Evolutionary conservation across 2,797 vertebrate species (phyloP).

Genomic region (Aldrovandia affinis): DNA sequence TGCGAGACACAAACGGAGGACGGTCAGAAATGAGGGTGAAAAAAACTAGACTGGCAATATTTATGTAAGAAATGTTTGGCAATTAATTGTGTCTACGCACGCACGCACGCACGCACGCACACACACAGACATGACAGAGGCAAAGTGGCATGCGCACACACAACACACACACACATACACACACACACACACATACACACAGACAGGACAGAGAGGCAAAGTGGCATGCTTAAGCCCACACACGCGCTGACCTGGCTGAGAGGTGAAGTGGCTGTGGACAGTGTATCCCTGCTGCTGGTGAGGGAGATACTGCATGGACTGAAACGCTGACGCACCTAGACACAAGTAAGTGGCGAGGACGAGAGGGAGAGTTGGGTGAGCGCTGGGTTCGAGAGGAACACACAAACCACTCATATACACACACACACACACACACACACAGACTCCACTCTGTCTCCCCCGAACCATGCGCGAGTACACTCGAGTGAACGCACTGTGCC

Average conservation of each 20-base stretch:
- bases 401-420: background rate
- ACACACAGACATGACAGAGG: too few species aligned
- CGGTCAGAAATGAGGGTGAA: too few species aligned
- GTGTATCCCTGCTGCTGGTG: constrained; percentile 86
- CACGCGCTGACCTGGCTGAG: constrained; percentile 79
- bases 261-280: constrained; percentile 84
- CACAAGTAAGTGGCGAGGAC: background rate
- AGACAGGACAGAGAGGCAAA: background rate
- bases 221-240: background rate
- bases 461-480: background rate
- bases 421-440: background rate
- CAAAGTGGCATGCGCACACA: too few species aligned
- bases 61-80: too few species aligned
- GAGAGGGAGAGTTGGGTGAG: background rate
- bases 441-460: background rate
- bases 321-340: constrained; percentile 82
- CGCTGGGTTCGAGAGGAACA: background rate
- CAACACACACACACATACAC: background rate
- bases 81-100: too few species aligned
- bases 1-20: too few species aligned
- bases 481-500: too few species aligned
- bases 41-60: too few species aligned
- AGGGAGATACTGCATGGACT: constrained; percentile 86
- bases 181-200: background rate
- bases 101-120: too few species aligned